Evolutionary conservation across 2,113 vertebrate species (phyloP), one percentile per base, ranked within the genome.

Genomic region (Amphilophus citrinellus): DNA sequence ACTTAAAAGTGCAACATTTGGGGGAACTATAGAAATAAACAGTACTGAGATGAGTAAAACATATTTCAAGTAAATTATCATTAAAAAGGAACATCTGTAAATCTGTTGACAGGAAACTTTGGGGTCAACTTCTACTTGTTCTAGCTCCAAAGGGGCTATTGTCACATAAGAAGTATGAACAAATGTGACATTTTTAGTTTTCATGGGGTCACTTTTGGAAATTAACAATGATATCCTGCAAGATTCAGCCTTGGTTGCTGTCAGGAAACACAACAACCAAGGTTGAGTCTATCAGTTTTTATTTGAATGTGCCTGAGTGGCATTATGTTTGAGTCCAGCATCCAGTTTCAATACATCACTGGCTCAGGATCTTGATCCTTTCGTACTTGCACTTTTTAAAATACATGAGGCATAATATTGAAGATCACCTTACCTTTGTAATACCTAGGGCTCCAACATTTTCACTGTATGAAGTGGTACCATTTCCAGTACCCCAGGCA

Each of bases 401-500:
- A 24, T 18, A 5, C 17, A 73, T 2, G 13, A 10, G 20, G 0
- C 18, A 20, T 10, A 10, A 20, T 20, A 59, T 0, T 24, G 32
- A 14, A 2, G 11, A 32, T 44, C 10, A 2, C 57, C 94, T 95
- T 93, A 99, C 98, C 97, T 96, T 97, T 59, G 98, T 99, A 92
- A 99, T 98, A 27, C 98, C 98, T 77, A 99, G 95, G 0, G 97
- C 98, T 1, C 98, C 98, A 5, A 99, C 92, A 0, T 99, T 99
- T 92, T 99, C 97, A 0, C 98, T 99, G 96, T 97, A 99, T 0
- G 98, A 99, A 0, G 98, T 99, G 86, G 97, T 98, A 13, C 98
- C 98, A 0, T 98, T 99, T 2, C 98, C 98, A 0, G 98, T 98
- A 0, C 98, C 98, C 98, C 98, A 99, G 68, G 97, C 97, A 2